Conservation (phyloP, 2,888 invertebrate species). For the Odontothrips loti region DNA sequence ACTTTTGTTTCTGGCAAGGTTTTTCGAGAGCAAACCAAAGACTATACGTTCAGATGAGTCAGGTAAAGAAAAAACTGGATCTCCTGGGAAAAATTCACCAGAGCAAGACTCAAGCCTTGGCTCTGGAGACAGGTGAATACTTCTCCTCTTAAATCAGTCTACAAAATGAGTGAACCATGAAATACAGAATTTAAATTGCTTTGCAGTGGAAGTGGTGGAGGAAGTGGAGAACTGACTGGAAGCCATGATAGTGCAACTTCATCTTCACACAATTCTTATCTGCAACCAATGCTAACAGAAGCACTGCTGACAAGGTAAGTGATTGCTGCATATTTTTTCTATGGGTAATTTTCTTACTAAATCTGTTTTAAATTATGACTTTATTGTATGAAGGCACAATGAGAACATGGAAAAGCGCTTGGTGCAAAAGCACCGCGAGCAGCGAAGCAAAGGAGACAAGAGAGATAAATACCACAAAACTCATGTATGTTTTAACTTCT, state of each 20-base stretch:
- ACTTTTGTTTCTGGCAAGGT: slow-evolving; percentile 45
- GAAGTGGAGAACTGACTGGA: slow-evolving; percentile 56
- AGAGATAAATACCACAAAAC: slow-evolving; percentile 46
- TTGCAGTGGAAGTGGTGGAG: slow-evolving; percentile 50
- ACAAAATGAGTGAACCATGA: not conserved
- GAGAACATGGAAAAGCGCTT: slow-evolving; percentile 76
- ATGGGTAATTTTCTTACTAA: not conserved
- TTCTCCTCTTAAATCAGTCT: not conserved
- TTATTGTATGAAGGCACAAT: slow-evolving; percentile 59
- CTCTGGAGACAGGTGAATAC: slow-evolving; percentile 35
- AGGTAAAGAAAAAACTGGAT: slow-evolving; percentile 33
- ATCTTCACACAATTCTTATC: slow-evolving; percentile 48
- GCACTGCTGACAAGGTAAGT: slow-evolving; percentile 53
- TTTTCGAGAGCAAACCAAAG: slow-evolving; percentile 63
- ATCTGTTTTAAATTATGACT: slow-evolving; percentile 29
- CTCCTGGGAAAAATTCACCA: slow-evolving; percentile 38
- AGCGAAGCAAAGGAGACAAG: slow-evolving; percentile 50
- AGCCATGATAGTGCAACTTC: slow-evolving; percentile 53
- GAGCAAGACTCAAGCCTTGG: slow-evolving; percentile 35
- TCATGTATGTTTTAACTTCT: not conserved
- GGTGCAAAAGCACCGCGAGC: slow-evolving; percentile 64
- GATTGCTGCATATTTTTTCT: slow-evolving; percentile 21
- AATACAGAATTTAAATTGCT: not conserved
- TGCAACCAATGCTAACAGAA: slow-evolving; percentile 57
- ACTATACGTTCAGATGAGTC: slow-evolving; percentile 54